Conservation (phyloP, 1,140 invertebrate genomes). For the Saccostrea cuccullata region DNA sequence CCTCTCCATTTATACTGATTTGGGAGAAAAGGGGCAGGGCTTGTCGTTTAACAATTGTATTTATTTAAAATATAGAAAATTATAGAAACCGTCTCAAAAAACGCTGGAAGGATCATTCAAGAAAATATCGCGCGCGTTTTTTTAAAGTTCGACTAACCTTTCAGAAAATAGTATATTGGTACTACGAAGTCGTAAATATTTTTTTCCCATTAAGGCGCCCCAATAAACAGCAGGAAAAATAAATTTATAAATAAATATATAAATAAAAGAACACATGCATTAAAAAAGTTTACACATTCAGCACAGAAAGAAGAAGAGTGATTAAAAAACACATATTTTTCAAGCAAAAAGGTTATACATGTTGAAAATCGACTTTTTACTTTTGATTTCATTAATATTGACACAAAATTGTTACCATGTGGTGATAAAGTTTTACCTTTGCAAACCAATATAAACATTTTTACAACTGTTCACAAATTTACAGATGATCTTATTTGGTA, state of each 20-base stretch:
- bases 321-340: background rate
- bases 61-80: slow-evolving; percentile 15
- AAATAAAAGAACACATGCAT: background rate
- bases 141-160: background rate
- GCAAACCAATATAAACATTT: slow-evolving; percentile 12
- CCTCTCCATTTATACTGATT: slow-evolving; percentile 33
- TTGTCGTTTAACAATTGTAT: slow-evolving; percentile 23
- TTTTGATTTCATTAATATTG: slow-evolving; percentile 22
- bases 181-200: background rate
- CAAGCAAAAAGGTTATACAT: background rate
- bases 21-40: slow-evolving; percentile 31
- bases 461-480: slow-evolving; percentile 24
- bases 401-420: slow-evolving; percentile 21
- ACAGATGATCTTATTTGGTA: background rate
- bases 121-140: too few species aligned
- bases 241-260: background rate
- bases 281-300: background rate
- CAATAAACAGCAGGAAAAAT: background rate
- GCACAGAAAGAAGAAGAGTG: background rate
- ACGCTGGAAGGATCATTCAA: too few species aligned
- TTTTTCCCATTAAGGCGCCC: too few species aligned
- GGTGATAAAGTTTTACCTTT: slow-evolving; percentile 28
- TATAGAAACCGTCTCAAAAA: too few species aligned
- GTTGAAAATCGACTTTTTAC: background rate
- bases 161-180: background rate